These are phyloP conservation scores for Bradysia coprophila DNA, from an alignment of 1,140 invertebrate species.

Conservation along the genomic window DNA sequence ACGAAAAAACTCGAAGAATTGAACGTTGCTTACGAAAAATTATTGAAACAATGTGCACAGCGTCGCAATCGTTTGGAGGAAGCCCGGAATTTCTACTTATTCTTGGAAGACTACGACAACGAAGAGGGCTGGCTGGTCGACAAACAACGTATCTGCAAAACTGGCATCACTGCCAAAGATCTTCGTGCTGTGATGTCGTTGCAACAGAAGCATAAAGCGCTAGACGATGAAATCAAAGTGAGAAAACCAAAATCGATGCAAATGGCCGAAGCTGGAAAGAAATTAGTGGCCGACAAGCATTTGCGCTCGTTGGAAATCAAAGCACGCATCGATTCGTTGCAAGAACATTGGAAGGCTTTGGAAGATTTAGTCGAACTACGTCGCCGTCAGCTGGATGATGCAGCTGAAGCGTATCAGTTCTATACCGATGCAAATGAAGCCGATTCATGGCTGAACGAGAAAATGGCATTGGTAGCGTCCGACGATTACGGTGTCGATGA, in stretches of 20 bases:
- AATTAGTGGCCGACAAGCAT: conserved; percentile 57
- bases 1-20: conserved; percentile 48
- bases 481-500: conserved; percentile 81
- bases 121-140: conserved; percentile 88
- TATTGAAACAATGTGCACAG: conserved; percentile 38
- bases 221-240: conserved; percentile 84
- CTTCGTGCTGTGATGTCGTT: conserved; percentile 72
- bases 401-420: conserved; percentile 86
- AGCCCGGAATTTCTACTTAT: conserved; percentile 85
- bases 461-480: conserved; percentile 71
- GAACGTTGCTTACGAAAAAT: conserved; percentile 29
- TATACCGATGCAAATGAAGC: conserved; percentile 95
- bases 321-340: conserved; percentile 57
- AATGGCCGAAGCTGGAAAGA: conserved; percentile 49
- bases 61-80: conserved; percentile 72
- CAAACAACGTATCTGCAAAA: conserved; percentile 77
- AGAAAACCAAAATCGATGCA: conserved; percentile 64
- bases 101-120: conserved; percentile 84
- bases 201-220: conserved; percentile 85
- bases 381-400: conserved; percentile 78
- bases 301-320: conserved; percentile 58
- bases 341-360: conserved; percentile 70
- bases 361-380: conserved; percentile 66
- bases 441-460: conserved; percentile 93
- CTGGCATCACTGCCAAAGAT: conserved; percentile 85